Conservation (phyloP, 2,797 vertebrate genomes). For the Rhinatrema bivittatum region DNA sequence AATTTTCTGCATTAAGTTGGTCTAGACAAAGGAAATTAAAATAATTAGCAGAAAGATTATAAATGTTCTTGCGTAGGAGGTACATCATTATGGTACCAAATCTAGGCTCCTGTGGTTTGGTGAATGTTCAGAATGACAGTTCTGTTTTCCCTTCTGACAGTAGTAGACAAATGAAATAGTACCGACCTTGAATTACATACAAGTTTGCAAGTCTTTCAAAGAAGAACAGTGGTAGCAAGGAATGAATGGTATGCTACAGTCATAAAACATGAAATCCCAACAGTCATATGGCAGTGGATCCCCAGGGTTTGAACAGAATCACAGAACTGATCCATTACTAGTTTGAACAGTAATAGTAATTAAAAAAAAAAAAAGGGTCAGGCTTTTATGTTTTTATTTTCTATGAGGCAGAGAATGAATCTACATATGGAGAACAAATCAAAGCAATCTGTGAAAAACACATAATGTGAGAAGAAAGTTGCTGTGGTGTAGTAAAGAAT, state of each 20-base stretch:
- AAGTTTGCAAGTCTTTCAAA: conserved; percentile 36
- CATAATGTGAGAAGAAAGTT: too few species aligned
- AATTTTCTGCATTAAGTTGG: conserved; percentile 31
- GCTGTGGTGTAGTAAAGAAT: conserved; percentile 33
- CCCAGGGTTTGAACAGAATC: conserved; percentile 20
- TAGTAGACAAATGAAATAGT: conserved; percentile 40
- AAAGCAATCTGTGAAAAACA: too few species aligned
- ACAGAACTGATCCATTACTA: conserved; percentile 32
- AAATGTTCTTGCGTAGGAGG: conserved; percentile 50
- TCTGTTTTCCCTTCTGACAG: conserved; percentile 40
- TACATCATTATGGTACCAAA: conserved; percentile 43
- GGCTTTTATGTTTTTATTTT: too few species aligned
- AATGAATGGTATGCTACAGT: conserved; percentile 20
- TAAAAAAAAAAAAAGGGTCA: too few species aligned
- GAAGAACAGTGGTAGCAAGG: conserved; percentile 19
- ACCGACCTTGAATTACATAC: conserved; percentile 38
- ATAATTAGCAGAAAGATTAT: conserved; percentile 46
- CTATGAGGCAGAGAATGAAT: too few species aligned
- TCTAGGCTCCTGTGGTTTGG: conserved; percentile 51
- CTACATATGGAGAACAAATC: too few species aligned
- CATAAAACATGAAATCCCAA: conserved; percentile 36
- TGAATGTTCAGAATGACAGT: conserved; percentile 36
- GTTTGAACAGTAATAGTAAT: too few species aligned
- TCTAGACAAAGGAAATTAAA: conserved; percentile 54
- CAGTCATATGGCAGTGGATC: conserved; percentile 25